A percentile compares a stretch with the other conserved stretches of the same genome.
Evolutionary conservation across 1,140 invertebrate genomes (phyloP).

Genomic region (Hyphantria cunea): DNA sequence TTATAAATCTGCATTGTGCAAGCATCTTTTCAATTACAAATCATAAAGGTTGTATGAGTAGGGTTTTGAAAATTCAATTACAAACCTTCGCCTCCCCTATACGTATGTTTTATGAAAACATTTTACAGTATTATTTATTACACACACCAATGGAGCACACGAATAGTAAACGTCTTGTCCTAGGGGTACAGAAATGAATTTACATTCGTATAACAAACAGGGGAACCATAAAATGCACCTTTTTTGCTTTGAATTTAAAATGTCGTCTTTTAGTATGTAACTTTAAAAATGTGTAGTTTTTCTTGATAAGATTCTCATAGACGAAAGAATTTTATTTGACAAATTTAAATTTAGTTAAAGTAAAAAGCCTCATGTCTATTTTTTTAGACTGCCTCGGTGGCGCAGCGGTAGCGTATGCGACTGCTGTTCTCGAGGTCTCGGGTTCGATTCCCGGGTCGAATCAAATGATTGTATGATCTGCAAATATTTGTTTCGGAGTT

Average conservation of each 20-base stretch:
- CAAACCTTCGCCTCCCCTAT: conserved; percentile 43
- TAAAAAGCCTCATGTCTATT: neutral
- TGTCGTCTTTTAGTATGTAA: conserved; percentile 13
- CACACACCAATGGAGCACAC: conserved; percentile 31
- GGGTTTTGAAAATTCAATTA: conserved; percentile 62
- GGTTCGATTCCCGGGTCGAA: no score
- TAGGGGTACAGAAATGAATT: conserved; percentile 38
- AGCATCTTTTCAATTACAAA: conserved; percentile 40
- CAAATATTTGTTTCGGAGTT: no score
- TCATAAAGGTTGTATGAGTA: conserved; percentile 28
- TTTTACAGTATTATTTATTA: conserved; percentile 48
- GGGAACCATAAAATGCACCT: conserved; percentile 32
- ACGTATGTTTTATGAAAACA: conserved; percentile 55
- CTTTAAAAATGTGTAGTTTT: conserved; percentile 18
- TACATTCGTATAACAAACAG: conserved; percentile 36
- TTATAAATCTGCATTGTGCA: neutral
- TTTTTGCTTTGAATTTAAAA: conserved; percentile 30
- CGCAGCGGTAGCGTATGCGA: no score
- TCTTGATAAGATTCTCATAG: conserved; percentile 2
- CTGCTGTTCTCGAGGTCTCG: no score
- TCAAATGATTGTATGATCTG: no score
- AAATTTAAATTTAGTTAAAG: no score
- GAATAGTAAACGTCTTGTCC: conserved; percentile 43
- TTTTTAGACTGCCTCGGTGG: no score
- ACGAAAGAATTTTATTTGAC: no score